phyloP scores from a whole-genome alignment of 2,888 invertebrate species.

The Orthonevra nobilis region DNA sequence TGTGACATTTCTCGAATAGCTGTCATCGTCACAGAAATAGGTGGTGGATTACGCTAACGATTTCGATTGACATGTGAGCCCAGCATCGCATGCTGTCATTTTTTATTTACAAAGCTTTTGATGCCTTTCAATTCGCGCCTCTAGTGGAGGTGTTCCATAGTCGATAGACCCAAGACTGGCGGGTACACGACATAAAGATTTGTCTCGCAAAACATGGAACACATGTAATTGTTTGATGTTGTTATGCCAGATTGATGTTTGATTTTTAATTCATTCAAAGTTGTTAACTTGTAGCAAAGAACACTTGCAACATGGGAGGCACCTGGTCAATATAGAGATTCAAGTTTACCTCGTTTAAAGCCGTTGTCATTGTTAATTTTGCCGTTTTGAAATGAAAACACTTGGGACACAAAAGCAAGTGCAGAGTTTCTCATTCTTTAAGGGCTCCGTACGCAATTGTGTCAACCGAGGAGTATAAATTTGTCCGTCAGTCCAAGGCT shows the following conservation, averaged over 20 bases:
- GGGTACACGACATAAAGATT: conserved; percentile 42
- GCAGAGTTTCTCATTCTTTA: no score
- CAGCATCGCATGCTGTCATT: conserved; percentile 5
- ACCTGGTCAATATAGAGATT: not conserved
- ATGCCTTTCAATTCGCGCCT: no score
- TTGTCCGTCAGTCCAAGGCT: no score
- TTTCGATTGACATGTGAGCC: conserved; percentile 52
- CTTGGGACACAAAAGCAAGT: no score
- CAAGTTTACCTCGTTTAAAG: conserved; percentile 6
- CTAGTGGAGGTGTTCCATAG: conserved; percentile 16
- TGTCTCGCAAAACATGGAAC: conserved; percentile 32
- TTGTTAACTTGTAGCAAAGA: not conserved
- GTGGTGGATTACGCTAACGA: conserved; percentile 49
- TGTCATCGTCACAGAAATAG: conserved; percentile 45
- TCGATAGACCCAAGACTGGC: conserved; percentile 25
- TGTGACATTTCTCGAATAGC: conserved; percentile 50
- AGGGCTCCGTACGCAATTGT: no score
- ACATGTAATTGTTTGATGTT: conserved; percentile 35
- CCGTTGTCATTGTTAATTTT: not conserved
- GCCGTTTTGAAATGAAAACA: not conserved
- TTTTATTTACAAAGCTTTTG: no score
- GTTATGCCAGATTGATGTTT: conserved; percentile 33
- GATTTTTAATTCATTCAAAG: conserved; percentile 33
- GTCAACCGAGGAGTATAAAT: no score
- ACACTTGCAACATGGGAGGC: not conserved